Conservation (phyloP, 2,797 vertebrate species). For the Eutrigla gurnardus region DNA sequence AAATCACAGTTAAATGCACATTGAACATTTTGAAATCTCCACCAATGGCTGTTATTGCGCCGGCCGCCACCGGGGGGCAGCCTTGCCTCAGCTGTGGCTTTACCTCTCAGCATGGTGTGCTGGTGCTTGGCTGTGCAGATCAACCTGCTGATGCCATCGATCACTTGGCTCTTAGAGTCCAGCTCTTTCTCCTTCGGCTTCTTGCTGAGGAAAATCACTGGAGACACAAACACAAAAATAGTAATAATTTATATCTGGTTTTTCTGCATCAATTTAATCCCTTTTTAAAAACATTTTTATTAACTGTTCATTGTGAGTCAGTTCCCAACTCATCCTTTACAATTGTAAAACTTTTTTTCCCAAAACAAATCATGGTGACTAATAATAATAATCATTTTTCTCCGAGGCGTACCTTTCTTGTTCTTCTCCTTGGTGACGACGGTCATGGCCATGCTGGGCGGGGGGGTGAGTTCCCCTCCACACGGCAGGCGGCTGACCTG, state of each 20-base stretch:
- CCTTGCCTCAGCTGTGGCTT: background rate
- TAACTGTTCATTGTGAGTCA: too few relatives aligned
- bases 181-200: slow-evolving; percentile 88
- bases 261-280: too few relatives aligned
- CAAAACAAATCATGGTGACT: too few relatives aligned
- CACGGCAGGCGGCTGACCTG: slow-evolving; percentile 86
- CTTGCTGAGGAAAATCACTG: slow-evolving; percentile 88
- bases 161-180: slow-evolving; percentile 89
- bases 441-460: slow-evolving; percentile 87
- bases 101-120: slow-evolving; percentile 86
- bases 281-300: too few relatives aligned
- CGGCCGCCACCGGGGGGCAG: slow-evolving; percentile 64
- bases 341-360: too few relatives aligned
- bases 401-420: slow-evolving; percentile 82
- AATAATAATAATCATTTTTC: background rate
- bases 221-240: slow-evolving; percentile 1
- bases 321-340: background rate
- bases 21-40: background rate
- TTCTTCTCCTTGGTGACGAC: slow-evolving; percentile 89
- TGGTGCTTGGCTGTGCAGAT: slow-evolving; percentile 89
- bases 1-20: background rate
- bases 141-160: slow-evolving; percentile 88
- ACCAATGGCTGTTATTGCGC: background rate
- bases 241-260: too few relatives aligned
- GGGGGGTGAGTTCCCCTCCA: slow-evolving; percentile 82